Percentiles rank a stretch among this genome's conserved stretches.
These are phyloP conservation scores for Lycaon pictus DNA, from an alignment of 2,113 vertebrate genomes.

Conservation along the genomic window DNA sequence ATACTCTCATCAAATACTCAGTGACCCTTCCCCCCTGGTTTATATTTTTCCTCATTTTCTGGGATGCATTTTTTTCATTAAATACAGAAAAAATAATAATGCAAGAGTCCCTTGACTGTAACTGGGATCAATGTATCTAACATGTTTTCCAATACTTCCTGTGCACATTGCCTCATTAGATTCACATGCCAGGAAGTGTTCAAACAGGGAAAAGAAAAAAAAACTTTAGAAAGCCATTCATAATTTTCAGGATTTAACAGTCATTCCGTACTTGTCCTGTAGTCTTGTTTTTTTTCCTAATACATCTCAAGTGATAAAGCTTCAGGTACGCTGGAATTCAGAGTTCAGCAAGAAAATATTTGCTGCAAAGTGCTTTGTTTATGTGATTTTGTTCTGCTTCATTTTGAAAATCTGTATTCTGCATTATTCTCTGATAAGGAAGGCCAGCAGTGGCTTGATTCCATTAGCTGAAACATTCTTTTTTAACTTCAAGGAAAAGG, in stretches of 20 bases:
- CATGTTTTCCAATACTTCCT: constrained; percentile 48
- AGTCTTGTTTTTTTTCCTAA: background rate
- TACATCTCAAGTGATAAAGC: background rate
- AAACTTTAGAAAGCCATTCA: background rate
- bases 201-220: background rate
- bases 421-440: background rate
- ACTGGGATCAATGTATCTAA: constrained; percentile 64
- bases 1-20: constrained; percentile 72
- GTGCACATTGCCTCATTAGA: constrained; percentile 26
- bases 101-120: constrained; percentile 58
- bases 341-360: background rate
- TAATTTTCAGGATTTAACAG: background rate
- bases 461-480: background rate
- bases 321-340: background rate
- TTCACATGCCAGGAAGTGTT: background rate
- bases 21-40: constrained; percentile 49
- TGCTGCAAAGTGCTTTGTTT: background rate
- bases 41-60: constrained; percentile 56
- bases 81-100: constrained; percentile 61
- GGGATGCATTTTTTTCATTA: constrained; percentile 20
- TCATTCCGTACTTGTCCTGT: background rate
- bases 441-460: background rate
- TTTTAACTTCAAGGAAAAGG: background rate
- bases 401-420: constrained; percentile 16
- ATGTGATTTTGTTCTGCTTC: background rate